Conservation (phyloP, 2,888 invertebrate genomes). For the Oxystoma pomonae region DNA sequence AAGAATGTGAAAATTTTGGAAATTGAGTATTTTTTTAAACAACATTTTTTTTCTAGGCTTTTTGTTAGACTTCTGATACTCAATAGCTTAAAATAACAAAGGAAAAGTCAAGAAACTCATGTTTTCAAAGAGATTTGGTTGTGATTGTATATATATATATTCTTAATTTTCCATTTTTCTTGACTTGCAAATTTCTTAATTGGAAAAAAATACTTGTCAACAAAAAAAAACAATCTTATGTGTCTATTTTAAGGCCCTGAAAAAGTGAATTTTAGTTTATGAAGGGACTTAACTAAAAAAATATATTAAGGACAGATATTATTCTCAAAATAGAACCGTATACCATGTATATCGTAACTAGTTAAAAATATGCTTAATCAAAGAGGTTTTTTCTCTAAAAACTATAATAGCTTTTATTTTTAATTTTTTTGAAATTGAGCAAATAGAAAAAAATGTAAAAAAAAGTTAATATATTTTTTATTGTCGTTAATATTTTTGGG, state of each 20-base stretch:
- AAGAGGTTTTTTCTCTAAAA: neutral
- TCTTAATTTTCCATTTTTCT: neutral
- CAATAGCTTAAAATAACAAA: neutral
- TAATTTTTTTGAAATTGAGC: neutral
- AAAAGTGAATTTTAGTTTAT: too few species aligned
- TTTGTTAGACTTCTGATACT: too few species aligned
- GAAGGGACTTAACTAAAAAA: neutral
- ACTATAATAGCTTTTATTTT: neutral
- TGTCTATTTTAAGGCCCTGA: neutral
- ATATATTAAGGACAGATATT: neutral
- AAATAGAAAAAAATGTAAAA: neutral
- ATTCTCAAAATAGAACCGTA: neutral
- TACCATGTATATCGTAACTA: neutral
- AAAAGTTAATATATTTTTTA: neutral
- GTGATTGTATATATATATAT: neutral
- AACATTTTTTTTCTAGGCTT: too few species aligned
- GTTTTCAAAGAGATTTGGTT: neutral
- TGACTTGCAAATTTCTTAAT: neutral
- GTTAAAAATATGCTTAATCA: neutral
- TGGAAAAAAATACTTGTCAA: neutral
- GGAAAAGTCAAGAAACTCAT: neutral
- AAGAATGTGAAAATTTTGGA: too few species aligned
- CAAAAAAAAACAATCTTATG: neutral
- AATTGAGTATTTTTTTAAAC: too few species aligned
- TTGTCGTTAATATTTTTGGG: too few species aligned